Base-by-base conservation (phyloP, 2,888 invertebrate species). In the Erebia epiphron region DNA sequence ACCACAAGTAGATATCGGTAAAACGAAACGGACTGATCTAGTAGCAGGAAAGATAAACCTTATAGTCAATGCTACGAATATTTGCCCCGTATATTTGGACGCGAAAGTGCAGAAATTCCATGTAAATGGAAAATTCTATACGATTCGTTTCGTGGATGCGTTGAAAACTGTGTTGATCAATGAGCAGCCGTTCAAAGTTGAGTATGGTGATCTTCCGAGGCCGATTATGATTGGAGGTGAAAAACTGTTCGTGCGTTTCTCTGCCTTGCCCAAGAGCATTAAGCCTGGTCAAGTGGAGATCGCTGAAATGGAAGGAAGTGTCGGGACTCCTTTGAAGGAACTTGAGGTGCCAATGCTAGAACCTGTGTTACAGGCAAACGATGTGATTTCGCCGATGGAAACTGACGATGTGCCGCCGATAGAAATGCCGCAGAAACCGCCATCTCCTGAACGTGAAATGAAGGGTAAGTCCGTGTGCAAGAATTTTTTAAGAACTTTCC, bases 1-100 rank as follows among this genome's bases (percentile, higher is more conserved):
- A 4, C 99, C 99, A 0, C 98, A 98, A 89, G 99, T 99, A 0
- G 97, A 97, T 85, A 98, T 99, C 73, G 97, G 98, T 0, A 95
- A 95, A 50, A 91, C 88, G 1, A 95, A 96, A 78, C 94, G 98
- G 43, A 96, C 95, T 14, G 98, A 98, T 86, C 91, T 98, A 60
- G 96, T 97, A 1, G 96, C 96, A 0, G 98, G 97, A 0, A 97
- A 97, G 90, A 97, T 98, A 71, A 97, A 96, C 84, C 93, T 98
- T 72, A 96, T 98, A 68, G 95, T 98, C 7, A 96, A 98, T 85
- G 98, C 97, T 0, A 95, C 95, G 68, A 95, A 95, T 67, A 95
- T 97, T 87, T 95, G 96, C 75, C 96, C 97, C 0, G 95, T 98
- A 1, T 98, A 96, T 86, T 89, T 98, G 62, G 98, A 98, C 86